phyloP scores from a whole-genome alignment of 1,140 invertebrate species.

The Zelostemma sp. region DNA sequence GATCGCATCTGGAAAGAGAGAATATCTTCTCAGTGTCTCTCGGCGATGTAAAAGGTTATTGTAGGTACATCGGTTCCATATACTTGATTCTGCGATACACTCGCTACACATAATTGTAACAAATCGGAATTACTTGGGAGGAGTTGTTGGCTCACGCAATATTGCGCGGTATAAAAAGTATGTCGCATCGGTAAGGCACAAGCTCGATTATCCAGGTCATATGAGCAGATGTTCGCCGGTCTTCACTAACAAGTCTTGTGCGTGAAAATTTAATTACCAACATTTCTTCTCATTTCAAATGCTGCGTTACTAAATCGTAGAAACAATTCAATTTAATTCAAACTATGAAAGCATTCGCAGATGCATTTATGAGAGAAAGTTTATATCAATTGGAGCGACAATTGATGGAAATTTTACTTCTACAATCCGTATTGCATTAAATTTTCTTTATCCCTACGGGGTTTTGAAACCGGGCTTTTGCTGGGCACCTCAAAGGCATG shows the following conservation, averaged over 20 bases:
- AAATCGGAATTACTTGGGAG: not conserved
- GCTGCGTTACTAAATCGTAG: not conserved
- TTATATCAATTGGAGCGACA: too few species aligned
- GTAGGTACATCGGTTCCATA: slow-evolving; percentile 30
- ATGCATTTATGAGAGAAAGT: too few species aligned
- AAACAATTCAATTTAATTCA: not conserved
- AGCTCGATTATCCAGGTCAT: slow-evolving; percentile 1
- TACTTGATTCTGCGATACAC: not conserved
- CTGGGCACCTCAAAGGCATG: too few species aligned
- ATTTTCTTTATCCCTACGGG: too few species aligned
- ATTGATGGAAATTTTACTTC: too few species aligned
- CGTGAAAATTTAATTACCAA: slow-evolving; percentile 1
- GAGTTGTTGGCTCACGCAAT: slow-evolving; percentile 2
- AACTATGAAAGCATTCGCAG: too few species aligned
- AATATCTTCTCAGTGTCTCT: slow-evolving; percentile 30
- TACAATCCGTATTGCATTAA: too few species aligned
- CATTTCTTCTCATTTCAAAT: not conserved
- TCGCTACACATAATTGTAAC: slow-evolving; percentile 3
- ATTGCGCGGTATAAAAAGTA: not conserved
- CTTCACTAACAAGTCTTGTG: not conserved
- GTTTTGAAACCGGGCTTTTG: too few species aligned
- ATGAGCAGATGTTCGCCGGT: not conserved
- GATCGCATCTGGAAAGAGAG: slow-evolving; percentile 21
- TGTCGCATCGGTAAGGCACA: not conserved
- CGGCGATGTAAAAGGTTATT: slow-evolving; percentile 42